phyloP scores from a whole-genome alignment of 2,113 vertebrate species.

The Ardeotis arabs region DNA sequence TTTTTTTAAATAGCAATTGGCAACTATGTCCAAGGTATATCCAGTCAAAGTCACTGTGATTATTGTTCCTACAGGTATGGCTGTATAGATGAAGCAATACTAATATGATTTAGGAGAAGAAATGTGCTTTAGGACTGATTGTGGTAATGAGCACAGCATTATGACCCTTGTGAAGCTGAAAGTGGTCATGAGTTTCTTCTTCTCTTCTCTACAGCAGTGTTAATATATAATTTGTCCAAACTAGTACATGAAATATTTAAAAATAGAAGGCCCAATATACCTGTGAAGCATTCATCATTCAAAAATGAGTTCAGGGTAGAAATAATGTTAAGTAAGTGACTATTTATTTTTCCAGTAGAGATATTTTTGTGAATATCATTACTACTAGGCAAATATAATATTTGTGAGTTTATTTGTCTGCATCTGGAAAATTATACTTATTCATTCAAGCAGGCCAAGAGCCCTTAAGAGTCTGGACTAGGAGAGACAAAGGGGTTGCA shows the following conservation, averaged over 20 bases:
- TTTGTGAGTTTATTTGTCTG: not conserved
- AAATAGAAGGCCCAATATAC: not conserved
- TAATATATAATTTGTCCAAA: not conserved
- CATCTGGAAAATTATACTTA: not conserved
- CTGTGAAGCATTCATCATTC: not conserved
- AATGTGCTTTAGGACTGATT: not conserved
- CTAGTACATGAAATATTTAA: not conserved
- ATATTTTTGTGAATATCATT: not conserved
- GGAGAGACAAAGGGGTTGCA: not conserved
- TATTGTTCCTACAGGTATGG: not conserved
- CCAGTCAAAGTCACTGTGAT: not conserved
- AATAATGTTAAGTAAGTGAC: not conserved
- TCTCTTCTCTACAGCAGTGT: not conserved
- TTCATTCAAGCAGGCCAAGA: not conserved
- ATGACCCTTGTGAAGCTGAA: not conserved
- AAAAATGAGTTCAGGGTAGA: not conserved
- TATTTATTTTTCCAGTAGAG: not conserved
- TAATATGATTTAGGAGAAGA: not conserved
- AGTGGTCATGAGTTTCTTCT: not conserved
- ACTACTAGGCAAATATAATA: not conserved
- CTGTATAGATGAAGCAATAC: not conserved
- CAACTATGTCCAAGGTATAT: not conserved
- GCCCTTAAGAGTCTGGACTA: not conserved
- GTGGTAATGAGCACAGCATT: not conserved
- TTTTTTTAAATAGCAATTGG: not conserved